Base-by-base conservation (phyloP, 2,888 invertebrate genomes). In the Octonoba sinensis region DNA sequence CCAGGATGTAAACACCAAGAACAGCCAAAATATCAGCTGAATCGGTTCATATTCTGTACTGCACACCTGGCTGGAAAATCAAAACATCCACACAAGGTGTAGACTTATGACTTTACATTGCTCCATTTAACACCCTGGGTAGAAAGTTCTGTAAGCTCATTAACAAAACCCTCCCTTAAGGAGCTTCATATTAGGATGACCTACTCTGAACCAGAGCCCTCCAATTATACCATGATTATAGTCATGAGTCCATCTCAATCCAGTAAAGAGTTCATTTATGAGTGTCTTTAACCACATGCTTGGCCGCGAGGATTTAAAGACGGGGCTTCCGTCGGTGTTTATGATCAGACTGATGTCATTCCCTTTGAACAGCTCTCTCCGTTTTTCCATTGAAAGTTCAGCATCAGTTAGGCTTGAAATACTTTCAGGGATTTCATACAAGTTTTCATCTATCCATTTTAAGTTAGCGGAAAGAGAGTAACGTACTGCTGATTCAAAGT, bases 141-240 rank as follows among this genome's bases (percentile, higher is more conserved):
- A 12, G 65, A 56, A 18, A 65, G 64, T 36, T 27, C 56, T 6
- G 62, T 36, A 36, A 74, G 44, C 15, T 64, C 65, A 18, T 44
- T 65, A 13, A 64, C 56, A 44, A 46, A 74, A n/a, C 18, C 44
- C 36, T 74, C 56, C 44, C 51, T n/a, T 56, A 16, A 64, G 64
- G 18, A 64, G 36, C 15, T 74, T 74, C 54, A 74, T 74, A 36
- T 74, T 36, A 6, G 73, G 65, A 36, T 74, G 64, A 16, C 65
- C 65, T 44, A 64, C 44, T 12, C 65, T 64, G 51, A 74, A 74
- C 73, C 73, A 74, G n/a, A 74, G 64, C n/a, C 64, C 73, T 54
- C 56, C 54, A 64, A 46, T 20, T 8, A 57, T 57, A 6, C 70
- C 20, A 70, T 70, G 46, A 11, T 22, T n/a, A n/a, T n/a, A n/a